Conservation (phyloP, 1,140 invertebrate species). For the Euglossa dilemma region DNA sequence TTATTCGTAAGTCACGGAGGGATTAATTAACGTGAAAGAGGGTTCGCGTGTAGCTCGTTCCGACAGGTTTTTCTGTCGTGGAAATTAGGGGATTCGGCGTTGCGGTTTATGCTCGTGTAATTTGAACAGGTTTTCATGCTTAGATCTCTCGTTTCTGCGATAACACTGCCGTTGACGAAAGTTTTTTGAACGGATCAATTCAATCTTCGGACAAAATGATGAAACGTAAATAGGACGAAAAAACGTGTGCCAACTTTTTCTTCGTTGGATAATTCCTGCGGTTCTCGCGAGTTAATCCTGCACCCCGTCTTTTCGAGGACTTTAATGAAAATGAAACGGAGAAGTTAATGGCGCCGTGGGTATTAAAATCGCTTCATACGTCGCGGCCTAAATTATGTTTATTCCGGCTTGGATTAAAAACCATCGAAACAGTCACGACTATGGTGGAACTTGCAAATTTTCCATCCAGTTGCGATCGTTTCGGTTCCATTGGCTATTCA, state of each 20-base stretch:
- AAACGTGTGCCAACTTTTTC: no score
- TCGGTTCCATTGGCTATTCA: no score
- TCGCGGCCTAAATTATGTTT: no score
- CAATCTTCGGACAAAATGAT: neutral
- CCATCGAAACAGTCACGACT: no score
- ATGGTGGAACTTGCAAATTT: no score
- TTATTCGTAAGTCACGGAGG: slow-evolving; percentile 23
- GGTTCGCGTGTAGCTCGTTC: slow-evolving; percentile 26
- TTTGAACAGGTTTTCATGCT: slow-evolving; percentile 3
- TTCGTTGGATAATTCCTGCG: neutral
- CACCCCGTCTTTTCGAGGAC: no score
- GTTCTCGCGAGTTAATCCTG: no score
- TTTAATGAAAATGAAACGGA: no score
- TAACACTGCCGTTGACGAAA: neutral
- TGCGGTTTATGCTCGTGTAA: neutral
- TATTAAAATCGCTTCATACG: no score
- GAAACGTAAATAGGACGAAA: neutral
- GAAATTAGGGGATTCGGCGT: neutral
- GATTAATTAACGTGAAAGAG: slow-evolving; percentile 36
- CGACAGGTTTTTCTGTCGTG: slow-evolving; percentile 9
- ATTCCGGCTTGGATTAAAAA: no score
- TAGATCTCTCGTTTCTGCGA: neutral
- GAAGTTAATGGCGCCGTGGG: no score
- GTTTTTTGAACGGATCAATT: neutral
- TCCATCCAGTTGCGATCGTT: no score